Conservation (phyloP, 1,140 invertebrate species). For the Eumaeus atala region DNA sequence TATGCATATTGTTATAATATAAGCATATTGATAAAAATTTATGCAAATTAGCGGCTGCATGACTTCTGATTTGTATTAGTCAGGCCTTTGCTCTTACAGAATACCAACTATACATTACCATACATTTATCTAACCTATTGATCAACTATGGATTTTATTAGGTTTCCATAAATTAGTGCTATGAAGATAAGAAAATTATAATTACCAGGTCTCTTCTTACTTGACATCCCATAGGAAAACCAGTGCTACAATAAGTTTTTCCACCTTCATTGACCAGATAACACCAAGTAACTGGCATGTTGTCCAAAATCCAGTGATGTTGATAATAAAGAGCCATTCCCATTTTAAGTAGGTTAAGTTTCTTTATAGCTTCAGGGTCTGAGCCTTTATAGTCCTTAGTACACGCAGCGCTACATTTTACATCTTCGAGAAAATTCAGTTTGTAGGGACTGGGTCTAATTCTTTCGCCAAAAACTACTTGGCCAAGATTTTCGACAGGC, state of each 20-base stretch:
- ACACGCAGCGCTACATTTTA: constrained; percentile 84
- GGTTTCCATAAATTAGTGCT: too few relatives aligned
- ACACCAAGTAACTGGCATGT: constrained; percentile 98
- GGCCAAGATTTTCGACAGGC: constrained; percentile 98
- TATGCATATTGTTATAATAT: too few relatives aligned
- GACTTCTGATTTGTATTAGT: too few relatives aligned
- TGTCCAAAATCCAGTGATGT: constrained; percentile 98
- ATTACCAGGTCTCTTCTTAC: constrained; percentile 67
- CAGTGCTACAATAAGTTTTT: constrained; percentile 91
- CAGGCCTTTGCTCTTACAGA: too few relatives aligned
- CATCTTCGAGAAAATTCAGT: constrained; percentile 83
- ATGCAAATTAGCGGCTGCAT: too few relatives aligned
- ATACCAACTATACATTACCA: background rate
- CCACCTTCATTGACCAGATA: constrained; percentile 84
- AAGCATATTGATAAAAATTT: too few relatives aligned
- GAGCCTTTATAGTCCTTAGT: constrained; percentile 81
- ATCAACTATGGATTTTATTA: too few relatives aligned
- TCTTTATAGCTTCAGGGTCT: constrained; percentile 78
- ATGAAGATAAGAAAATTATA: constrained; percentile 13
- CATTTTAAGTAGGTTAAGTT: constrained; percentile 88
- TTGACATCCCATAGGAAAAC: constrained; percentile 99
- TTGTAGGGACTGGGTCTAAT: constrained; percentile 94
- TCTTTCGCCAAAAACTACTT: constrained; percentile 98
- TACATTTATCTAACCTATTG: too few relatives aligned
- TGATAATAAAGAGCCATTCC: constrained; percentile 98